A percentile compares a stretch with the other conserved stretches of the same genome.
Evolutionary conservation across 2,797 vertebrate genomes (phyloP).

Genomic region (Pseudomugil tenellus): DNA sequence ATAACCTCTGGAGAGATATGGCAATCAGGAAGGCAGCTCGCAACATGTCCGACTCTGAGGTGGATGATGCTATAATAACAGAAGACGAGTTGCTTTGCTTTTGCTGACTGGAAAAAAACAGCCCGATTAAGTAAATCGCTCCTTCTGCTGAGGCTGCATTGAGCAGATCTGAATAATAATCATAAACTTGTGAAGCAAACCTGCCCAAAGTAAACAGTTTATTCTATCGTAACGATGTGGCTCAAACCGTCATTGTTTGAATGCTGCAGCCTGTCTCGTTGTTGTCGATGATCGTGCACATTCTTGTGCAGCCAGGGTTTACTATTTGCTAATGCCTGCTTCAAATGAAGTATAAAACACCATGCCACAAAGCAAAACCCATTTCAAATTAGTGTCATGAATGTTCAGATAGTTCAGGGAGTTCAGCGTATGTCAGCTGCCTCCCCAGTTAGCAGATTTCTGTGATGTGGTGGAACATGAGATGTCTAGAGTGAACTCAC

Average conservation of each 20-base stretch:
- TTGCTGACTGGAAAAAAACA: not conserved
- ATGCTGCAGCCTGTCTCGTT: not conserved
- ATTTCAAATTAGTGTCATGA: not conserved
- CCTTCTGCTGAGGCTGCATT: not conserved
- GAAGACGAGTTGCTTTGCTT: not conserved
- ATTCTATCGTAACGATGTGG: not conserved
- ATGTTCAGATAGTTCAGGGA: not conserved
- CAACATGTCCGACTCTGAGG: not conserved
- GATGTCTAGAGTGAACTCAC: not conserved
- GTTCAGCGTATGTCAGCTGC: not conserved
- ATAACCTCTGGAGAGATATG: not conserved
- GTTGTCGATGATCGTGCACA: not conserved
- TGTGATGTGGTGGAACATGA: not conserved
- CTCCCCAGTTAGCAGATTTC: not conserved
- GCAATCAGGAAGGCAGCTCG: not conserved
- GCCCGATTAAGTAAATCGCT: not conserved
- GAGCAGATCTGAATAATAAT: not conserved
- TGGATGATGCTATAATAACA: not conserved
- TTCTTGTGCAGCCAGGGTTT: not conserved
- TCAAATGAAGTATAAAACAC: not conserved
- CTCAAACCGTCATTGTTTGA: not conserved
- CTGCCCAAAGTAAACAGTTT: not conserved
- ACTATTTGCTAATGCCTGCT: not conserved
- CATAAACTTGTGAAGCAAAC: not conserved
- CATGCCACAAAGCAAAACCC: not conserved